These are phyloP conservation scores for Enteromius afrohamiltoni DNA, from an alignment of 2,797 vertebrate species.

Conservation along the genomic window DNA sequence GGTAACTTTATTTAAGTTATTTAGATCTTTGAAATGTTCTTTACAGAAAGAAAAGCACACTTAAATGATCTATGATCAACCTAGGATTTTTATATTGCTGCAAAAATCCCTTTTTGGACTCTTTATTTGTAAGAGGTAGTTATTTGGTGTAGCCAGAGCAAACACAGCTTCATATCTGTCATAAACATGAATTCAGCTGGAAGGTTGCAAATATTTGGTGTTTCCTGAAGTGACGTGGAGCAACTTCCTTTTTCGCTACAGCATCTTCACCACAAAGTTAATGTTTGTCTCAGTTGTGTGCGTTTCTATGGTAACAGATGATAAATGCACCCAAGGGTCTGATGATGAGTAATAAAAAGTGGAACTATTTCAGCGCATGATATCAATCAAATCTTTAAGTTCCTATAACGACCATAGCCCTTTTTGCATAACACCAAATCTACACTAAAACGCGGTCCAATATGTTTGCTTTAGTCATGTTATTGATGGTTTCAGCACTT, in stretches of 20 bases:
- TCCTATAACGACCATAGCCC: neutral
- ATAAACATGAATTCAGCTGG: neutral
- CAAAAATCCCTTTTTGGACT: neutral
- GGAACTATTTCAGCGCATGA: slow-evolving; percentile 17
- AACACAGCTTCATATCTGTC: neutral
- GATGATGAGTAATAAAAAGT: slow-evolving; percentile 51
- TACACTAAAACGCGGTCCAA: neutral
- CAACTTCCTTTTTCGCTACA: slow-evolving; percentile 56
- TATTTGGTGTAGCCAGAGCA: neutral
- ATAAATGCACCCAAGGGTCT: slow-evolving; percentile 41
- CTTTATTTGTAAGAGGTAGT: neutral
- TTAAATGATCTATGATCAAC: neutral
- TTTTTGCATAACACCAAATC: neutral
- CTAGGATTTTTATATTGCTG: neutral
- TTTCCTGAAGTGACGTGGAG: neutral
- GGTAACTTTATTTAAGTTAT: neutral
- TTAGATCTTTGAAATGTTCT: neutral
- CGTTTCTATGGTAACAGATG: slow-evolving; percentile 65
- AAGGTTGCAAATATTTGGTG: neutral
- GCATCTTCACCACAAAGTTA: slow-evolving; percentile 35
- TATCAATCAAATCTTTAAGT: neutral
- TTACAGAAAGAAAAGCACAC: neutral
- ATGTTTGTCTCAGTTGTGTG: slow-evolving; percentile 57
- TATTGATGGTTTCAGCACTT: neutral
- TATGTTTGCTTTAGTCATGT: neutral